Conservation (phyloP, 2,888 invertebrate species). For the Synergus laeviventris region DNA sequence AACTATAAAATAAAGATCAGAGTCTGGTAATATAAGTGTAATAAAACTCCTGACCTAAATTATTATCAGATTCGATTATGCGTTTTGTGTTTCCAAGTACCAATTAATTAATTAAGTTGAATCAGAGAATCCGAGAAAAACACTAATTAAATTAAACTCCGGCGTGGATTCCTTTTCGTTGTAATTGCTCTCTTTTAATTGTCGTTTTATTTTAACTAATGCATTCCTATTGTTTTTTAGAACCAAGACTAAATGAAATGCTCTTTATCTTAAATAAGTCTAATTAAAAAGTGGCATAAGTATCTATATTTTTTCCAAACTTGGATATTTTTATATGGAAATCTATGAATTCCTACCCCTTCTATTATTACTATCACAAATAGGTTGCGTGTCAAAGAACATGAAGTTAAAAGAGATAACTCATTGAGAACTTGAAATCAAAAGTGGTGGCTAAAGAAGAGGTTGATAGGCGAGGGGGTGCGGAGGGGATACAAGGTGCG, state of each 20-base stretch:
- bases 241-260: neutral
- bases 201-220: neutral
- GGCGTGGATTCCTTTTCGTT: neutral
- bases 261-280: neutral
- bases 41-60: neutral
- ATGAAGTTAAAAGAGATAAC: slow-evolving; percentile 13
- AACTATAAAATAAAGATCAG: neutral
- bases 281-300: neutral
- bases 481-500: neutral
- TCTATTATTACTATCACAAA: neutral
- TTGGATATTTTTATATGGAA: neutral
- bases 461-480: slow-evolving; percentile 3
- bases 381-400: slow-evolving; percentile 1
- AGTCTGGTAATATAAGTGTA: neutral
- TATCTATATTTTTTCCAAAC: neutral
- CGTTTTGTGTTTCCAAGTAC: neutral
- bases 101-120: neutral
- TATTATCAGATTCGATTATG: neutral
- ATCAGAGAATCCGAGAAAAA: neutral
- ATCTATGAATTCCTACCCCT: neutral
- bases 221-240: neutral
- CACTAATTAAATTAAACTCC: neutral
- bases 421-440: slow-evolving; percentile 33
- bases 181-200: neutral
- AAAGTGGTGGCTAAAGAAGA: slow-evolving; percentile 29